Evolutionary conservation across 2,888 invertebrate species (phyloP), one percentile per base, ranked within the genome.

Genomic region (Mythimna loreyi): DNA sequence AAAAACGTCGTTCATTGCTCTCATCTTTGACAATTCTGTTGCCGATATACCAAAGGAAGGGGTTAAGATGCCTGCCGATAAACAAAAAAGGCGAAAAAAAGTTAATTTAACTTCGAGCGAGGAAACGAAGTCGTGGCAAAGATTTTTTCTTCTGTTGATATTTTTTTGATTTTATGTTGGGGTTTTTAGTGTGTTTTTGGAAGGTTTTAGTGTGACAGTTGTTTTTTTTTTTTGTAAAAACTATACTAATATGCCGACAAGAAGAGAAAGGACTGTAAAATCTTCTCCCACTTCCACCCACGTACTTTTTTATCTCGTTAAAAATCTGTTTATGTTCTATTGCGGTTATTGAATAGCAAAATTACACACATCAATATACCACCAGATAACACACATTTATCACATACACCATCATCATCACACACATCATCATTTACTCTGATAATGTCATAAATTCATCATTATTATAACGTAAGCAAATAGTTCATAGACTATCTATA

Each of bases 41-140:
- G 87, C 92, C 92, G 91, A 94, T 93, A 93, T 90, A 91, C 87
- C 87, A 67, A 82, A 83, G 82, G 85, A 85, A 92, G 92, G 94
- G 94, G 93, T 94, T 93, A 92, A 93, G 93, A 94, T 93, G 91
- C 89, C 89, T 88, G 92, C 90, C 92, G 94, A 95, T 95, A 94
- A 93, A 94, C 92, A 93, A 93, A 91, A 87, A 88, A 82, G 83
- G 82, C 82, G 86, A 87, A 89, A 93, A 92, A 95, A 95, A 93
- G 92, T 93, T 94, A 93, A 94, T 93, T 95, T 93, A 94, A 95
- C 92, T 94, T 93, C 90, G 90, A 91, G 89, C 89, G 86, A 90
- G 90, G 92, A 93, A 94, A 93, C 92, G 92, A 93, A 93, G 87
- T 85, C 89, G 89, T 83, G 85, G 86, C 85, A 87, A 88, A 88